A percentile compares a stretch with the other conserved stretches of the same genome.
phyloP scores from a whole-genome alignment of 1,140 invertebrate species.

The Zeugodacus cucurbitae region DNA sequence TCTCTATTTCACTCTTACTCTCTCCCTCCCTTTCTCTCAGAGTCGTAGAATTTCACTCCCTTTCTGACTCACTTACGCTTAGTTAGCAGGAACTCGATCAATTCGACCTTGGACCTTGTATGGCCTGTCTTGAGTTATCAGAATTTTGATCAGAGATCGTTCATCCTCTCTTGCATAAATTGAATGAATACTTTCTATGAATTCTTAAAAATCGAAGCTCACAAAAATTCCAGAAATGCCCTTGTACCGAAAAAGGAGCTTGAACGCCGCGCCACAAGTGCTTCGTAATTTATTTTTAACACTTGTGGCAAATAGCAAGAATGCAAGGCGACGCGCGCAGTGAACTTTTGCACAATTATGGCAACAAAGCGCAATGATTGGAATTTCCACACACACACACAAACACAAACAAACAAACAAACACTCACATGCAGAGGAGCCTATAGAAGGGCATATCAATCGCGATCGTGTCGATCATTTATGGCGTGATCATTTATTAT shows the following conservation, averaged over 20 bases:
- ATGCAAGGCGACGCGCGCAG: background rate
- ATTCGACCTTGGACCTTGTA: too few relatives aligned
- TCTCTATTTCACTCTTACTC: too few relatives aligned
- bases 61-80: too few relatives aligned
- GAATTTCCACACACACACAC: background rate
- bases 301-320: background rate
- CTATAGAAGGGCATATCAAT: slow-evolving; percentile 15
- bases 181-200: too few relatives aligned
- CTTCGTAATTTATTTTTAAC: slow-evolving; percentile 19
- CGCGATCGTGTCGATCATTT: slow-evolving; percentile 27
- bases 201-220: too few relatives aligned
- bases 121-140: too few relatives aligned
- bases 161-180: too few relatives aligned
- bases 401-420: too few relatives aligned
- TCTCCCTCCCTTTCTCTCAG: too few relatives aligned
- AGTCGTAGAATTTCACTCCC: too few relatives aligned
- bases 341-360: background rate
- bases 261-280: background rate
- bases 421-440: background rate
- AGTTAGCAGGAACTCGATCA: too few relatives aligned
- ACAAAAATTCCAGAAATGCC: background rate
- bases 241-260: background rate
- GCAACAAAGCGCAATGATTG: background rate
- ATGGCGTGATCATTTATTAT: slow-evolving; percentile 22
- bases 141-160: too few relatives aligned